These are phyloP conservation scores for Campoletis sonorensis DNA, from an alignment of 1,140 invertebrate species.

Conservation along the genomic window DNA sequence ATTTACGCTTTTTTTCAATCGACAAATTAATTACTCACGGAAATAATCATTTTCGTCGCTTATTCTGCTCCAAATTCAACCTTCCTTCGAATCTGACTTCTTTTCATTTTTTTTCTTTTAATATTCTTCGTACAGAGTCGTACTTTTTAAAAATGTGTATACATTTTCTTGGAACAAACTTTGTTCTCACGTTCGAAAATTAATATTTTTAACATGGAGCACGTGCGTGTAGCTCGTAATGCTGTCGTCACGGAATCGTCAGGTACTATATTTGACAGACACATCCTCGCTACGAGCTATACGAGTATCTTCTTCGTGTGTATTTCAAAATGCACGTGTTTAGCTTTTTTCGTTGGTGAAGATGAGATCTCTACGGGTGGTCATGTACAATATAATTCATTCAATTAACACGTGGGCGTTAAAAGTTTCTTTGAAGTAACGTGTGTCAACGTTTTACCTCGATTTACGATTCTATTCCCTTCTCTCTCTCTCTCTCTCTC, in stretches of 20 bases:
- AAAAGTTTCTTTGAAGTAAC: constrained; percentile 21
- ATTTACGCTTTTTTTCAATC: too few relatives aligned
- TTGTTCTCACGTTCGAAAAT: not conserved
- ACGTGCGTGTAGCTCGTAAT: constrained; percentile 17
- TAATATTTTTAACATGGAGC: not conserved
- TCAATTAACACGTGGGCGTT: constrained; percentile 43
- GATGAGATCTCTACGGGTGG: constrained; percentile 38
- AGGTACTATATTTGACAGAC: too few relatives aligned
- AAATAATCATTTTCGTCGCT: too few relatives aligned
- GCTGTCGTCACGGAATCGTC: not conserved
- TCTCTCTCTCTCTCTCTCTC: not conserved
- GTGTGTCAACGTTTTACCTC: constrained; percentile 33
- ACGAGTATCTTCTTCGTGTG: not conserved
- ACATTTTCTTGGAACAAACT: too few relatives aligned
- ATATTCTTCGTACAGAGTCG: too few relatives aligned
- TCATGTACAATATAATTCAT: constrained; percentile 37
- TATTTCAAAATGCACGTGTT: constrained; percentile 12
- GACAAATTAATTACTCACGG: too few relatives aligned
- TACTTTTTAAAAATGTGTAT: too few relatives aligned
- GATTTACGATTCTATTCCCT: constrained; percentile 21
- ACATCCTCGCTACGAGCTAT: too few relatives aligned
- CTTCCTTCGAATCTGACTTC: too few relatives aligned
- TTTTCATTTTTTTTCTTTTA: too few relatives aligned
- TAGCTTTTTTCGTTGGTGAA: not conserved
- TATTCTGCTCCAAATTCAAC: too few relatives aligned